Percentiles rank a stretch among this genome's conserved stretches.
Evolutionary conservation across 37 sponge, comb jelly and placozoan species (phyloP).

Genomic region (Oopsacas minuta): DNA sequence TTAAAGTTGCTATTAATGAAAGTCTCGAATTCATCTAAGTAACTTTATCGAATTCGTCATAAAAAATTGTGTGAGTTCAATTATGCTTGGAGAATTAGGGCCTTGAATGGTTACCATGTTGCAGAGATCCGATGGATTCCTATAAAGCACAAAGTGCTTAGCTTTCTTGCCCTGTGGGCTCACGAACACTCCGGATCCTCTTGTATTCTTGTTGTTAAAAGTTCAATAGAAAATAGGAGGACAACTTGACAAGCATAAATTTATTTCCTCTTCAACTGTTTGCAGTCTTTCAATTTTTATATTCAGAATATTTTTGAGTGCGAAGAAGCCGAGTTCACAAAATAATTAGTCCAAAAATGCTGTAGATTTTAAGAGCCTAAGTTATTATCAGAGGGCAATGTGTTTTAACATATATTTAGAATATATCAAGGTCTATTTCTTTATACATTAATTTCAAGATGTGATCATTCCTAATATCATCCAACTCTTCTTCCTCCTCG

Average conservation of each 20-base stretch:
- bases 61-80: no score
- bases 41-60: no score
- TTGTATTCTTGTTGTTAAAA: no score
- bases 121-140: no score
- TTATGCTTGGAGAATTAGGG: no score
- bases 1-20: no score
- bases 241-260: neutral
- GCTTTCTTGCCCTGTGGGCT: no score
- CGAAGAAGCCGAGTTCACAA: neutral
- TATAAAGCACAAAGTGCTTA: no score
- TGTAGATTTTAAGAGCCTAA: slow-evolving; percentile 4
- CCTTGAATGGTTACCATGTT: no score
- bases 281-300: slow-evolving; percentile 7
- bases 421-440: neutral
- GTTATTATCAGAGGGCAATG: neutral
- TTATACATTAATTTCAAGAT: neutral
- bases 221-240: no score
- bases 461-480: neutral
- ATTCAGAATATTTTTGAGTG: neutral
- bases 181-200: no score
- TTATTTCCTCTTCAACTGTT: neutral
- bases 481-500: slow-evolving; percentile 15
- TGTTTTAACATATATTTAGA: neutral
- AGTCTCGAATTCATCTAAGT: no score
- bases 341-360: neutral